phyloP scores from a whole-genome alignment of 2,113 vertebrate species.

The Lampris megalopsis region DNA sequence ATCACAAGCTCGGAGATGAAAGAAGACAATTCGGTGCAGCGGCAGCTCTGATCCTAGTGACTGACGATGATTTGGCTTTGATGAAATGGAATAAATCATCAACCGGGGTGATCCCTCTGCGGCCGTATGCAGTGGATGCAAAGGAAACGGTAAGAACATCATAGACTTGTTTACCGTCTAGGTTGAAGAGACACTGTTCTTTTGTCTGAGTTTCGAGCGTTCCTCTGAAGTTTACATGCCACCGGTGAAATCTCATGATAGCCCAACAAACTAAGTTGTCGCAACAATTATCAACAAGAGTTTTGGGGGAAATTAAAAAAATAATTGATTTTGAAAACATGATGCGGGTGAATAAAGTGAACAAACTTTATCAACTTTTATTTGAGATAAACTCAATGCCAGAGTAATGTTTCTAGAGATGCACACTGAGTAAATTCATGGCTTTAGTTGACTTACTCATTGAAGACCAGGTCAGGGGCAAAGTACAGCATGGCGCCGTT shows the following conservation, averaged over 20 bases:
- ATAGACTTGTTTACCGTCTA: constrained; percentile 48
- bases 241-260: constrained; percentile 20
- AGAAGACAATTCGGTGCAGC: background rate
- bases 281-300: constrained; percentile 4
- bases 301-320: background rate
- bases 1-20: constrained; percentile 7
- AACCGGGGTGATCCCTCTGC: constrained; percentile 47
- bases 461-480: constrained; percentile 95
- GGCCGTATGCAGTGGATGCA: constrained; percentile 25
- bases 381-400: background rate
- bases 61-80: constrained; percentile 5
- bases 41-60: background rate
- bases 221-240: constrained; percentile 37
- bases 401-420: background rate
- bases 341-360: background rate
- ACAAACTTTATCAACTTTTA: background rate
- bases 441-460: constrained; percentile 88
- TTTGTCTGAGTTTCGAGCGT: constrained; percentile 29
- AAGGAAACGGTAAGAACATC: constrained; percentile 25
- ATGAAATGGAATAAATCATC: constrained; percentile 65
- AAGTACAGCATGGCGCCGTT: constrained; percentile 96
- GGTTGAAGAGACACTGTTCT: constrained; percentile 5
- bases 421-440: background rate
- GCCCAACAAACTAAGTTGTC: constrained; percentile 10
- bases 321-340: background rate